A percentile compares a stretch with the other conserved stretches of the same genome.
phyloP scores from a whole-genome alignment of 1,140 invertebrate species.

The Asbolus verrucosus region DNA sequence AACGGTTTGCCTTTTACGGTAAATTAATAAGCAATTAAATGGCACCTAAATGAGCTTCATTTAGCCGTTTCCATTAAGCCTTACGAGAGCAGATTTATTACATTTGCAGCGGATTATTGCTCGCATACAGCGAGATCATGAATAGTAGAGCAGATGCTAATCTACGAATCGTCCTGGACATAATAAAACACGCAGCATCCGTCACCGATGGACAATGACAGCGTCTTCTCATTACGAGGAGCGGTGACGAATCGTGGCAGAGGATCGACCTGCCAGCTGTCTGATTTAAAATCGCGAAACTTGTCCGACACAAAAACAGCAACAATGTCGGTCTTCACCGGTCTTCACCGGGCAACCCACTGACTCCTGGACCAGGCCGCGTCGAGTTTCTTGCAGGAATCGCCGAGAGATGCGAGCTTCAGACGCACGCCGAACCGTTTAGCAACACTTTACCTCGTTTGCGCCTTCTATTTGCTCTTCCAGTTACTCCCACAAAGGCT shows the following conservation, averaged over 20 bases:
- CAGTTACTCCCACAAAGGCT: too few relatives aligned
- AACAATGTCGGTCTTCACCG: slow-evolving; percentile 49
- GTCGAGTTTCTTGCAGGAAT: neutral
- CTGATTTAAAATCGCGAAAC: slow-evolving; percentile 55
- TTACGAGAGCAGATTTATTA: slow-evolving; percentile 18
- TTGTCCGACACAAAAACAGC: slow-evolving; percentile 55
- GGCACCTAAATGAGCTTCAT: slow-evolving; percentile 18
- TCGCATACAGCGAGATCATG: slow-evolving; percentile 11
- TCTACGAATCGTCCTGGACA: slow-evolving; percentile 1
- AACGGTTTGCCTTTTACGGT: neutral
- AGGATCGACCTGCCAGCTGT: slow-evolving; percentile 52
- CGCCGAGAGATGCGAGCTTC: slow-evolving; percentile 2
- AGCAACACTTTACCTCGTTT: too few relatives aligned
- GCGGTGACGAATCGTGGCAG: slow-evolving; percentile 51
- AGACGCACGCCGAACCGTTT: too few relatives aligned
- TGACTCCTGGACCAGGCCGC: slow-evolving; percentile 45
- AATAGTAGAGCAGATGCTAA: slow-evolving; percentile 30
- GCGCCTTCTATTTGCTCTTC: too few relatives aligned
- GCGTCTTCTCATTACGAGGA: slow-evolving; percentile 51
- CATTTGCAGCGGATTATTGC: neutral
- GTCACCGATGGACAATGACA: slow-evolving; percentile 47
- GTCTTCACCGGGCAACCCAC: slow-evolving; percentile 56
- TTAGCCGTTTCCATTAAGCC: slow-evolving; percentile 1
- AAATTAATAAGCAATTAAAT: slow-evolving; percentile 37
- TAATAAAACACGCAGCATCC: slow-evolving; percentile 45